Percentiles rank a stretch among this genome's conserved stretches.
Conservation (phyloP, 2,888 invertebrate genomes). For the Altica lythri region DNA sequence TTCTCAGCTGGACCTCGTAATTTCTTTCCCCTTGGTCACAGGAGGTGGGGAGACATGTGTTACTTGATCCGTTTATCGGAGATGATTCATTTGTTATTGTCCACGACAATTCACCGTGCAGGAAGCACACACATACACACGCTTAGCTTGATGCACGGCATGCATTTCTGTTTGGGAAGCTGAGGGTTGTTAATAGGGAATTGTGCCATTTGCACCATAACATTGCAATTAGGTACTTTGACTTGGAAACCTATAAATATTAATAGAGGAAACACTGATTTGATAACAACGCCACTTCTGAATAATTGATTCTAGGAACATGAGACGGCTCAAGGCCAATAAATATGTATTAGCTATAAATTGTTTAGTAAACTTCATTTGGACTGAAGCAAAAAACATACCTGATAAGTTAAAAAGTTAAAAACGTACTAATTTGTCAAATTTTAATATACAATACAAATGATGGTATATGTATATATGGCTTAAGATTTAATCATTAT, state of each 20-base stretch:
- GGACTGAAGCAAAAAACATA: too few species aligned
- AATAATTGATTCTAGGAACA: too few species aligned
- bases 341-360: too few species aligned
- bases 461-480: too few species aligned
- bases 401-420: too few species aligned
- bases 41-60: conserved; percentile 50
- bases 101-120: conserved; percentile 47
- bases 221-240: neutral
- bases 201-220: conserved; percentile 11
- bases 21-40: neutral
- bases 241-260: neutral
- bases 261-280: too few species aligned
- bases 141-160: conserved; percentile 36
- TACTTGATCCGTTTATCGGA: conserved; percentile 55
- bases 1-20: neutral
- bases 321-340: too few species aligned
- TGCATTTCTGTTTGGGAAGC: conserved; percentile 26
- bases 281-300: too few species aligned
- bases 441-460: too few species aligned
- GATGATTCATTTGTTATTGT: conserved; percentile 56
- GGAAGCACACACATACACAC: conserved; percentile 35
- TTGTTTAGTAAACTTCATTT: too few species aligned
- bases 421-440: too few species aligned
- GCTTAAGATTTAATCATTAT: too few species aligned
- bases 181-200: conserved; percentile 10